phyloP scores from a whole-genome alignment of 1,140 invertebrate genomes.

The Nomia melanderi region DNA sequence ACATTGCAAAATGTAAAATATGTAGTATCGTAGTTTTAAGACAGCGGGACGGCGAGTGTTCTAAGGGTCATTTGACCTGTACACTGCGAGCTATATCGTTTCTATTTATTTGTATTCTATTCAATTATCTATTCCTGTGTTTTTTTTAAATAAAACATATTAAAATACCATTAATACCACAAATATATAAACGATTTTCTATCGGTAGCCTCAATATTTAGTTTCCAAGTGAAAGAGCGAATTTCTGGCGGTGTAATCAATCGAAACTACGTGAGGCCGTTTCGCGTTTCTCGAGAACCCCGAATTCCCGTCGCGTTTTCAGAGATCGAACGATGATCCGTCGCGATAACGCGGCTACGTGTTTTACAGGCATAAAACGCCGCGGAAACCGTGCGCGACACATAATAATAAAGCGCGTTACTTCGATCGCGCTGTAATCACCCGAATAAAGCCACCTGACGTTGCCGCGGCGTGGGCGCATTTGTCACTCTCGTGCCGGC shows the following conservation, averaged over 20 bases:
- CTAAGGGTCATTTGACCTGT: too few relatives aligned
- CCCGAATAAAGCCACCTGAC: constrained; percentile 51
- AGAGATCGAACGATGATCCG: constrained; percentile 54
- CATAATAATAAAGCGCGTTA: constrained; percentile 61
- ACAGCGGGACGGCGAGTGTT: too few relatives aligned
- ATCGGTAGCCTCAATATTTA: too few relatives aligned
- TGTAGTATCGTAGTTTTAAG: too few relatives aligned
- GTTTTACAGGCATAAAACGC: constrained; percentile 56
- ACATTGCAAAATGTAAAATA: too few relatives aligned
- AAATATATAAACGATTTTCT: too few relatives aligned
- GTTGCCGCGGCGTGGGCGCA: constrained; percentile 27
- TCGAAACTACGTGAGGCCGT: constrained; percentile 30
- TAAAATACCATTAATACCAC: too few relatives aligned
- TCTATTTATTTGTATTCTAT: too few relatives aligned
- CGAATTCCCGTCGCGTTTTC: constrained; percentile 22
- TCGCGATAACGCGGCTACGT: constrained; percentile 57
- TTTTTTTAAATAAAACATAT: too few relatives aligned
- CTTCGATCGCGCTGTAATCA: constrained; percentile 52
- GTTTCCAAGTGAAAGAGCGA: too few relatives aligned
- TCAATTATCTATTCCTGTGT: too few relatives aligned
- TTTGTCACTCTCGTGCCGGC: constrained; percentile 49
- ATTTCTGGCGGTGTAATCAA: constrained; percentile 40
- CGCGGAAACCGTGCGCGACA: constrained; percentile 47
- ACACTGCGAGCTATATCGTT: too few relatives aligned
- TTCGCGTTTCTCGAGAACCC: not conserved